These are phyloP conservation scores for Paedocypris sp. DNA, from an alignment of 2,113 vertebrate species.

Conservation along the genomic window DNA sequence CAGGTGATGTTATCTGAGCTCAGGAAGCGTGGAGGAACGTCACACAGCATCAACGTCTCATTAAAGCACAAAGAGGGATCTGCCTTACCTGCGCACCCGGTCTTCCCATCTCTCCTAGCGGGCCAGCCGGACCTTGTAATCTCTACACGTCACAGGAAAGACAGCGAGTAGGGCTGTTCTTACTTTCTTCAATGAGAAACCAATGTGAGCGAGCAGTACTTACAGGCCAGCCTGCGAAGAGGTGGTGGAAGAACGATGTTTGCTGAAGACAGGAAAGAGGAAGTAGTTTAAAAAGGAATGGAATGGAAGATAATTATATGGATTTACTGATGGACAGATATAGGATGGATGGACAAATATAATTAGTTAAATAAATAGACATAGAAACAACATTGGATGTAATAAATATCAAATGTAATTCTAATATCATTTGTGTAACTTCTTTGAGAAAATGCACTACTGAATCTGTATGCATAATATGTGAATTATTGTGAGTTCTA, in stretches of 20 bases:
- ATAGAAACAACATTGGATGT: too few relatives aligned
- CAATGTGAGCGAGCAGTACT: too few relatives aligned
- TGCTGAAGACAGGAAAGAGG: constrained; percentile 49
- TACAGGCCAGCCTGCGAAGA: constrained; percentile 75
- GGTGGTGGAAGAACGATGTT: constrained; percentile 73
- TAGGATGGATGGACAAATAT: too few relatives aligned
- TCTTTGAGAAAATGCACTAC: too few relatives aligned
- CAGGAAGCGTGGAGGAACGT: not conserved
- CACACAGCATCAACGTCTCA: not conserved
- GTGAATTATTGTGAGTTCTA: too few relatives aligned
- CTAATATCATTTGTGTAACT: too few relatives aligned
- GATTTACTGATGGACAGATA: too few relatives aligned
- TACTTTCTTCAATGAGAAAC: too few relatives aligned
- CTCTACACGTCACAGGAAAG: constrained; percentile 60
- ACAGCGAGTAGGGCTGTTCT: constrained; percentile 40
- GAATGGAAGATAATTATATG: too few relatives aligned
- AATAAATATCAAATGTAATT: too few relatives aligned
- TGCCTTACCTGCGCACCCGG: constrained; percentile 62
- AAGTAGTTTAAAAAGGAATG: not conserved
- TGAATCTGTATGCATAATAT: too few relatives aligned
- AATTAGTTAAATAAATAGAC: too few relatives aligned
- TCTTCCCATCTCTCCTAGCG: constrained; percentile 67
- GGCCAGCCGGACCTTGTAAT: constrained; percentile 58
- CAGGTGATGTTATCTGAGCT: constrained; percentile 1
- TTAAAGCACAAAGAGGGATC: not conserved